Evolutionary conservation across 2,113 vertebrate genomes (phyloP), one percentile per base, ranked within the genome.

Genomic region (Tenebrosternarchus preto): DNA sequence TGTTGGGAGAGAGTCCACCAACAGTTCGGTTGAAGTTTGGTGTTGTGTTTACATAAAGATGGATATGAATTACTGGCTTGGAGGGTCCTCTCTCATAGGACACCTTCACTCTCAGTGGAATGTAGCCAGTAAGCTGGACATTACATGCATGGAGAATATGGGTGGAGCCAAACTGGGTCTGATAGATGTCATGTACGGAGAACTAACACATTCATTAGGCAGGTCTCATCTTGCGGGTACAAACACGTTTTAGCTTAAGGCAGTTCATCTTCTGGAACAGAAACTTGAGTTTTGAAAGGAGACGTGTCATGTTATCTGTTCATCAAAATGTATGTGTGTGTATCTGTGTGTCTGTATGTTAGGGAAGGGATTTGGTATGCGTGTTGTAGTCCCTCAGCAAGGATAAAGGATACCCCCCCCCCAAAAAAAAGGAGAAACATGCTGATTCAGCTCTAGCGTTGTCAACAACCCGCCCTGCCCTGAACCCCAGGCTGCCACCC

Each of bases 381-480:
- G 33, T 19, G 16, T 1, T 16, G 20, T 15, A 31, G 16, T 33
- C 5, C 39, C 57, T 60, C 24, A 25, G 29, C 36, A 17, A 27
- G 69, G 53, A 57, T 27, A n/a, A n/a, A n/a, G n/a, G n/a, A n/a
- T n/a, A n/a, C n/a, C n/a, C n/a, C n/a, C n/a, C n/a, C n/a, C n/a
- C n/a, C n/a, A n/a, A n/a, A n/a, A n/a, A n/a, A n/a, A n/a, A n/a
- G n/a, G n/a, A n/a, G n/a, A n/a, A n/a, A n/a, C n/a, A n/a, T n/a
- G n/a, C n/a, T 73, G 61, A 78, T 50, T 46, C 69, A 69, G 61
- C 53, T 5, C n/a, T 75, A 33, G 27, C 43, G 70, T 39, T 17
- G 15, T 22, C 9, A 80, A 83, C 83, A 85, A 85, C 80, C 43
- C 83, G 73, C 85, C 80, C 73, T 84, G 56, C 63, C 75, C 84